Evolutionary conservation across 2,888 invertebrate species (phyloP).

Genomic region (Amphipyra tragopoginis): DNA sequence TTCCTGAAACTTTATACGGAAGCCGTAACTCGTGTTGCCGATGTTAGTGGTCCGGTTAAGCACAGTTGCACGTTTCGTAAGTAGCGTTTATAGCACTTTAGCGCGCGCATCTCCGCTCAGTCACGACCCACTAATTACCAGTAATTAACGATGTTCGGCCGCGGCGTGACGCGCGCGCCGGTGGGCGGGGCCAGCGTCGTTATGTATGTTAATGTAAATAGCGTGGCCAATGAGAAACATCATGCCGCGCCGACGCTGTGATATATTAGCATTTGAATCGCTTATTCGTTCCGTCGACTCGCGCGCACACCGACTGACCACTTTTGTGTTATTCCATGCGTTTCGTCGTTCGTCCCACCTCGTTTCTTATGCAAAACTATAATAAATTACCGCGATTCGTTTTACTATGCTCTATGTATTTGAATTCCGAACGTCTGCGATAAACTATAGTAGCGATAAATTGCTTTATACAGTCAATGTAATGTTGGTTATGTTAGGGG

Average conservation of each 20-base stretch:
- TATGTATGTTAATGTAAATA: slow-evolving; percentile 87
- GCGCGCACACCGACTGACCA: slow-evolving; percentile 59
- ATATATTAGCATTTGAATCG: slow-evolving; percentile 90
- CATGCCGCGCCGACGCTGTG: slow-evolving; percentile 83
- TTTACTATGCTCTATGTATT: slow-evolving; percentile 66
- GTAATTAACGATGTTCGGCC: slow-evolving; percentile 85
- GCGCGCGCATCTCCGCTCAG: slow-evolving; percentile 72
- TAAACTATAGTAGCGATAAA: slow-evolving; percentile 74
- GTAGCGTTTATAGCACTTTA: slow-evolving; percentile 59
- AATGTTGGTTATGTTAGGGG: slow-evolving; percentile 66
- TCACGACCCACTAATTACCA: slow-evolving; percentile 84
- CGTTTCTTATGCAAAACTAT: slow-evolving; percentile 76
- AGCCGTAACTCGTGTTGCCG: slow-evolving; percentile 31
- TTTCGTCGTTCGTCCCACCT: slow-evolving; percentile 74
- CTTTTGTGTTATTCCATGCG: slow-evolving; percentile 81
- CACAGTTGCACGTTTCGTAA: slow-evolving; percentile 53
- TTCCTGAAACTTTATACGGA: slow-evolving; percentile 32
- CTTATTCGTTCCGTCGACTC: slow-evolving; percentile 79
- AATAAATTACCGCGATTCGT: slow-evolving; percentile 77
- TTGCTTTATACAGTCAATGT: slow-evolving; percentile 74
- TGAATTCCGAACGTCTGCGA: slow-evolving; percentile 64
- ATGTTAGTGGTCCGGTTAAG: slow-evolving; percentile 40
- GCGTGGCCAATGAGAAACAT: slow-evolving; percentile 85
- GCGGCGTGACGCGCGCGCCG: slow-evolving; percentile 78
- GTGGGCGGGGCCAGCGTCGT: slow-evolving; percentile 82